Evolutionary conservation across 2,797 vertebrate genomes (phyloP).

Genomic region (Tadarida brasiliensis): DNA sequence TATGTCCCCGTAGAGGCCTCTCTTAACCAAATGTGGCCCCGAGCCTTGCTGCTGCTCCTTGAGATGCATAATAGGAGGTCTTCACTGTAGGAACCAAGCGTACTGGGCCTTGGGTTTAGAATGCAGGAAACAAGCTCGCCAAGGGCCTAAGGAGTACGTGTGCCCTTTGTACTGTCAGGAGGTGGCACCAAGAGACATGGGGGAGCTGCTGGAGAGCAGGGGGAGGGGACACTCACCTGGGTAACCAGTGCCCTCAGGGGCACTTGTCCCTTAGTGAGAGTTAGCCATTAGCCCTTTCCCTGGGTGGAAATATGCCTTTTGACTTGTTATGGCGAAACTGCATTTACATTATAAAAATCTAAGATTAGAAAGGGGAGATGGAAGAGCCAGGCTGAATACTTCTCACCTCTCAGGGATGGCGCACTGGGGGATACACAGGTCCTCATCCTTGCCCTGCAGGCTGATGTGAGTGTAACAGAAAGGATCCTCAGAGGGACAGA

Average conservation of each 20-base stretch:
- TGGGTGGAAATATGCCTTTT: background rate
- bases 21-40: background rate
- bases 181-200: too few species aligned
- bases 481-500: background rate
- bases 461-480: background rate
- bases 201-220: too few species aligned
- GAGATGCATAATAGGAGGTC: background rate
- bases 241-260: background rate
- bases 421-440: background rate
- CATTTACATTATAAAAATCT: background rate
- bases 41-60: background rate
- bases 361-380: background rate
- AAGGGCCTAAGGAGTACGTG: background rate
- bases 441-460: background rate
- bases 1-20: background rate
- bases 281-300: background rate
- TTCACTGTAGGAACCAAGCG: background rate
- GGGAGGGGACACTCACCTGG: background rate
- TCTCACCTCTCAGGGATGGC: background rate
- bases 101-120: background rate
- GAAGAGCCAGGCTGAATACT: background rate
- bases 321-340: background rate
- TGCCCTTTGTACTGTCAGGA: background rate
- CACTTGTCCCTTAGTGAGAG: background rate
- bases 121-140: background rate